Base-by-base conservation (phyloP, 1,140 invertebrate species). In the Lycorma delicatula region DNA sequence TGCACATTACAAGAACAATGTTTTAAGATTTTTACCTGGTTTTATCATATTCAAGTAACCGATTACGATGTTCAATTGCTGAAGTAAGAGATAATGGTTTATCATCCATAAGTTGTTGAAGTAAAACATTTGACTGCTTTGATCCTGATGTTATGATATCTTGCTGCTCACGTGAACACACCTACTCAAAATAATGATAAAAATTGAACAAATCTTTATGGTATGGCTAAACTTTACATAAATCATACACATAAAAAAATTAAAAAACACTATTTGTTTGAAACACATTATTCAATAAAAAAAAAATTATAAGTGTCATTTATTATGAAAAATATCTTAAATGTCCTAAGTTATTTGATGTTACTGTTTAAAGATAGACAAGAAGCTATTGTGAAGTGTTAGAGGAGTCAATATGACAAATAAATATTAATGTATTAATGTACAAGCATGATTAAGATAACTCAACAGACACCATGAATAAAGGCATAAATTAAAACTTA, bases 11-110 rank as follows among this genome's bases (percentile, higher is more conserved):
- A 58, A 58, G 51, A 58, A 60, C 38, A 50, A 55, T 28, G 58
- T 56, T 56, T 54, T 50, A 49, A 55, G 6, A 54, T 49, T 49
- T 49, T 41, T 74, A 88, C 86, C 84, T 84, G 48, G 85, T 90
- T 58, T 81, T 77, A 72, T 97, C 92, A 77, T 81, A 95, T 68
- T 95, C 90, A 28, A 97, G 70, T 34, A 97, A 75, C 58, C 81
- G 82, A 65, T 96, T 84, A 59, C 92, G 83, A 56, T 91, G 86
- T 58, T 83, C 80, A 9, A 93, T 52, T 0, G 92, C 93, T 61
- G 83, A 79, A 52, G 87, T 80, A 59, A 78, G 75, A 52, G 72
- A 73, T 67, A 79, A 72, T 20, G 72, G 72, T 54, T 77, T 66
- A 64, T 75, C 72, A 47, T 81, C 80, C 76, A 84, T 82, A n/a